Conservation (phyloP, 1,140 invertebrate genomes). For the Drosophila sp. region DNA sequence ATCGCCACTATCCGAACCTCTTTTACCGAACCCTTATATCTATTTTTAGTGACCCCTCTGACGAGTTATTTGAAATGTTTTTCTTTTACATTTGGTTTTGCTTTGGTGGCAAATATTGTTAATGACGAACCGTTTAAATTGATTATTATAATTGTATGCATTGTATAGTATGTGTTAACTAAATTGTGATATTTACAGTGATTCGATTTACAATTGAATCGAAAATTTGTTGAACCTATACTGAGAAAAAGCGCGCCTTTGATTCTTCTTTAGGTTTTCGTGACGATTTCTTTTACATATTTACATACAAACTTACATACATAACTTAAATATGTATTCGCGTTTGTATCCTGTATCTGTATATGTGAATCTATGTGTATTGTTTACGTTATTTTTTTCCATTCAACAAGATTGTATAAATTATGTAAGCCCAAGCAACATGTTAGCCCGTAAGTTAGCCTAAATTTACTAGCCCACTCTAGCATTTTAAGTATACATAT, state of each 20-base stretch:
- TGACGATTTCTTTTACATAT: conserved; percentile 43
- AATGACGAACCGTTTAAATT: conserved; percentile 23
- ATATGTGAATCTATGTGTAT: conserved; percentile 31
- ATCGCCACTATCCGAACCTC: neutral
- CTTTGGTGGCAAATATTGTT: conserved; percentile 41
- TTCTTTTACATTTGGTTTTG: neutral
- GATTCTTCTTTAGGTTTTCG: conserved; percentile 59
- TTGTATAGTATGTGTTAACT: conserved; percentile 81
- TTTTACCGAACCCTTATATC: neutral
- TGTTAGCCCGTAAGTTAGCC: conserved; percentile 65
- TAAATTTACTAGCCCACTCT: conserved; percentile 66
- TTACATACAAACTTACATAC: conserved; percentile 1
- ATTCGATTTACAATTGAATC: conserved; percentile 84
- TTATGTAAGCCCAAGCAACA: conserved; percentile 48
- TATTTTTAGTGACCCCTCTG: neutral
- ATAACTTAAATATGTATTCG: conserved; percentile 12
- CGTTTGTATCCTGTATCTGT: conserved; percentile 7
- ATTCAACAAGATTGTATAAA: conserved; percentile 68
- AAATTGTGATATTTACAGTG: conserved; percentile 85
- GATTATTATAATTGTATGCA: conserved; percentile 72
- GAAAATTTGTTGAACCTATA: conserved; percentile 79
- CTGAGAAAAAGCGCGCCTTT: conserved; percentile 63
- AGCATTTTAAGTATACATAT: conserved; percentile 48
- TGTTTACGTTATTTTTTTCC: conserved; percentile 34
- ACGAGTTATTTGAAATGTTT: conserved; percentile 6